Conservation (phyloP, 53 echinoderm and acorn worm species). For the Pentamera pediparva region DNA sequence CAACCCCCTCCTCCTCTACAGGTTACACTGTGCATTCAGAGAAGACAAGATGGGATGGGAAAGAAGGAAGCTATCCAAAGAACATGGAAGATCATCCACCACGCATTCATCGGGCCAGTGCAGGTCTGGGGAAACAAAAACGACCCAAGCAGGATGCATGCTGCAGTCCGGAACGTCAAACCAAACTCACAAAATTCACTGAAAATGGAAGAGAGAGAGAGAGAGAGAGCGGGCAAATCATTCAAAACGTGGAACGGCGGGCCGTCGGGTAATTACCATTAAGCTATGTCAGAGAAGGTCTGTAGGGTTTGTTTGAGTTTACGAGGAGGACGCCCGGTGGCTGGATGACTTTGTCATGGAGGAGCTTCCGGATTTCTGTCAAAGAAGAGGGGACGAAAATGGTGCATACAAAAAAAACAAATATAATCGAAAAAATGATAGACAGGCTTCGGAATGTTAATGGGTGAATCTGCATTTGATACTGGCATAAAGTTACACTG, state of each 20-base stretch:
- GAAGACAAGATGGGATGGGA: no score
- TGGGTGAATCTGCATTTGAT: no score
- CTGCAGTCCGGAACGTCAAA: no score
- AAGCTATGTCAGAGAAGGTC: conserved; percentile 35
- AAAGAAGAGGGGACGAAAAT: conserved; percentile 25
- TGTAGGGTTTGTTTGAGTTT: conserved; percentile 25
- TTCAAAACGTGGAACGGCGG: neutral
- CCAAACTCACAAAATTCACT: no score
- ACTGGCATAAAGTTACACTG: no score
- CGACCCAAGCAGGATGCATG: neutral
- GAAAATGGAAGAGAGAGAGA: neutral
- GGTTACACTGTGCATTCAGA: no score
- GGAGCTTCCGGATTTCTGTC: conserved; percentile 23
- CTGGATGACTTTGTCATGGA: conserved; percentile 19
- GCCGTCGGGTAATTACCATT: conserved; percentile 21
- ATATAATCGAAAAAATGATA: neutral
- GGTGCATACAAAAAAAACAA: conserved; percentile 20
- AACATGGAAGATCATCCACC: no score
- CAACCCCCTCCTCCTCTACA: no score
- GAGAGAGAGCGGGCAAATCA: neutral
- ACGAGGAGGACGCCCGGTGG: conserved; percentile 12
- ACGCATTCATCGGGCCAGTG: no score
- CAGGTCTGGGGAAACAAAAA: neutral
- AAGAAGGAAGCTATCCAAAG: no score
- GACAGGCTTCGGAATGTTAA: no score